Percentiles rank a stretch among this genome's conserved stretches.
phyloP scores from a whole-genome alignment of 2,888 invertebrate species.

The Aphelenchoides bicaudatus region DNA sequence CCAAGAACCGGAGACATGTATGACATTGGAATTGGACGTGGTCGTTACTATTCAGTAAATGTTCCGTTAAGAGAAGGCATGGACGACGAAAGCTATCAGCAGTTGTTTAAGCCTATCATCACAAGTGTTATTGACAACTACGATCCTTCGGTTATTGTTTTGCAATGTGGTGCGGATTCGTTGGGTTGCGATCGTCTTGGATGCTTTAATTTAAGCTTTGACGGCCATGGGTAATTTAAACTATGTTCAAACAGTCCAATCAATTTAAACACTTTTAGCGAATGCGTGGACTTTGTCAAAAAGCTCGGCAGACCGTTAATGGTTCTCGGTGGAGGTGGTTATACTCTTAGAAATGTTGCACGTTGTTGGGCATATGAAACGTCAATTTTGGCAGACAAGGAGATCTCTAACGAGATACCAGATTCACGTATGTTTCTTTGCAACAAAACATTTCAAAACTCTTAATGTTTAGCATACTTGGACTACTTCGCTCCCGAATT shows the following conservation, averaged over 20 bases:
- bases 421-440: constrained; percentile 39
- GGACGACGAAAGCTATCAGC: constrained; percentile 69
- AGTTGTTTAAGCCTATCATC: constrained; percentile 29
- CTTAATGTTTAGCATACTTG: constrained; percentile 72
- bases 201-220: constrained; percentile 77
- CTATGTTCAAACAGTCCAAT: constrained; percentile 1
- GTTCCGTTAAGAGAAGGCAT: constrained; percentile 96
- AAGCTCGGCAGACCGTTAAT: constrained; percentile 84
- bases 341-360: constrained; percentile 91
- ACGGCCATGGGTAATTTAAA: constrained; percentile 48
- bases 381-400: constrained; percentile 77
- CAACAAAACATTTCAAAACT: constrained; percentile 22
- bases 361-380: constrained; percentile 99
- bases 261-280: constrained; percentile 63
- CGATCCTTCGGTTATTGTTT: constrained; percentile 87
- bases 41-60: constrained; percentile 86
- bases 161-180: constrained; percentile 94
- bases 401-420: constrained; percentile 88
- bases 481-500: constrained; percentile 98
- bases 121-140: constrained; percentile 86
- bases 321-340: constrained; percentile 84
- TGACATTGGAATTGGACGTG: constrained; percentile 86
- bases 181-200: constrained; percentile 89
- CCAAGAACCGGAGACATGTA: constrained; percentile 99
- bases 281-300: constrained; percentile 93